Base-by-base conservation (phyloP, 2,888 invertebrate species). In the Kryphioiulus occultus region DNA sequence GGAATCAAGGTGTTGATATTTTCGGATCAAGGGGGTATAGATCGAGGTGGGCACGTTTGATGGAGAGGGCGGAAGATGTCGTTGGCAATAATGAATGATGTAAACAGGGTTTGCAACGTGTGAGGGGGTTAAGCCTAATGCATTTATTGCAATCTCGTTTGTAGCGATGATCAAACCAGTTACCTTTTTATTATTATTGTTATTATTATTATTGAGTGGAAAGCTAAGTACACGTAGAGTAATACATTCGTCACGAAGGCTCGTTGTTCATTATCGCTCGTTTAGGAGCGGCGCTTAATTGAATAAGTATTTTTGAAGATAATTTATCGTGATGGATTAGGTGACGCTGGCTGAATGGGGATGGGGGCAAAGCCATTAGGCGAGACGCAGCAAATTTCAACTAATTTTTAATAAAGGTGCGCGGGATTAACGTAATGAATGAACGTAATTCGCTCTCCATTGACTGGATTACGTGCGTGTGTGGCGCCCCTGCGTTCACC, bases 241-340 rank as follows among this genome's bases (percentile, higher is more conserved):
- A 53, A 53, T 53, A 53, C 19, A 53, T 53, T 53, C 53, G 53
- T 53, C 19, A 53, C 53, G 53, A 53, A n/a, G 53, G 19, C 53
- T 47, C 47, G 47, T n/a, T n/a, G n/a, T 47, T 47, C 47, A 47
- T 47, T 47, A 47, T 47, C 47, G 47, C 15, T 17, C 47, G 47
- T 47, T 47, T 47, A 47, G 10, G 17, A 47, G 47, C 47, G 1
- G 53, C 53, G 53, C n/a, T 53, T 53, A 53, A 53, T 53, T 53
- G 53, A 53, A 53, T 53, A 53, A 53, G 53, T 53, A 53, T 53
- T 53, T 53, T 53, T 53, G 53, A 53, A 53, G 53, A 53, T 53
- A 53, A 53, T 53, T 53, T n/a, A 53, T 19, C 53, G 17, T 53
- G 53, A 53, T 53, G 53, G 53, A 53, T 53, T 53, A 53, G 53